A percentile compares a stretch with the other conserved stretches of the same genome.
Conservation (phyloP, 1,140 invertebrate species). For the Agraylea sexmaculata region DNA sequence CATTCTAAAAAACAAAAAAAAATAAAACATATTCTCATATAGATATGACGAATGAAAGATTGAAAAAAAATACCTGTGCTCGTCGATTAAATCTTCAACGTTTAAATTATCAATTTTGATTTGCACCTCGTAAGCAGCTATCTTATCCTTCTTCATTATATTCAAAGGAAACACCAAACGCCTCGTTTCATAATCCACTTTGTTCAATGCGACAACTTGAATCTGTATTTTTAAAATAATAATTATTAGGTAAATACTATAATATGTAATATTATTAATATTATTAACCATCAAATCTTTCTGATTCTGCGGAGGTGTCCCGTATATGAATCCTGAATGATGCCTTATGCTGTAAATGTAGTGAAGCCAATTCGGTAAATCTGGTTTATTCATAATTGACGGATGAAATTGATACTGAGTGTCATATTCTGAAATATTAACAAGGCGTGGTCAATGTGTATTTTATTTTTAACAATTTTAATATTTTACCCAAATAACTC, state of each 20-base stretch:
- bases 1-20: slow-evolving; percentile 38
- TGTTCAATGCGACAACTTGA: slow-evolving; percentile 65
- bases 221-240: slow-evolving; percentile 33
- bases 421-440: slow-evolving; percentile 32
- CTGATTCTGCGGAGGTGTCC: slow-evolving; percentile 55
- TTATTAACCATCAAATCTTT: slow-evolving; percentile 38
- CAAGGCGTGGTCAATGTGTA: neutral
- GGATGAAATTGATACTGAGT: slow-evolving; percentile 55
- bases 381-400: slow-evolving; percentile 56
- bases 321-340: slow-evolving; percentile 65
- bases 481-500: slow-evolving; percentile 46
- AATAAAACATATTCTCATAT: neutral
- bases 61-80: slow-evolving; percentile 28
- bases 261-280: slow-evolving; percentile 1
- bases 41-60: neutral
- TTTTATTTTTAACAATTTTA: neutral
- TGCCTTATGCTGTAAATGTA: slow-evolving; percentile 66
- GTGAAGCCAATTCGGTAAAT: slow-evolving; percentile 72
- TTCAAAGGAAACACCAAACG: slow-evolving; percentile 50
- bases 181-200: slow-evolving; percentile 63
- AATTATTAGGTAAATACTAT: slow-evolving; percentile 2
- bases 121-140: slow-evolving; percentile 64
- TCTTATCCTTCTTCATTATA: slow-evolving; percentile 50
- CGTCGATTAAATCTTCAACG: slow-evolving; percentile 67
- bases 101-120: slow-evolving; percentile 84